Evolutionary conservation across 2,113 vertebrate species (phyloP), one percentile per base, ranked within the genome.

Genomic region (Corythornis vintsioides): DNA sequence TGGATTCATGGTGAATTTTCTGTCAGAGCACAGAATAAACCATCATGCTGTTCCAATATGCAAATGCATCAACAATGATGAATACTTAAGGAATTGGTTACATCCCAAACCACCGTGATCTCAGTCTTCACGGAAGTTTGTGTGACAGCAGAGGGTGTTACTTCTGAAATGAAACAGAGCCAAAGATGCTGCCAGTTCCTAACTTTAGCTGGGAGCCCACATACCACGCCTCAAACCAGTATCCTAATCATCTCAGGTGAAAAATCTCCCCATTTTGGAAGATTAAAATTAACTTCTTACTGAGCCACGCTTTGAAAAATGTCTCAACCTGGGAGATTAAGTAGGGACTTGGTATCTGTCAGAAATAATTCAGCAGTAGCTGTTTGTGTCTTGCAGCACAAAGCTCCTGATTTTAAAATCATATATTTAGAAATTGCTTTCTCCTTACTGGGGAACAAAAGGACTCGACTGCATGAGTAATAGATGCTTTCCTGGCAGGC

Each of bases 201-300:
- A 94, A 93, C 90, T 89, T 92, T 92, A 94, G 75, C 66, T 83
- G 47, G 61, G 2, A 93, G 47, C 92, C 90, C 72, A 87, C 82
- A 80, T 85, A 80, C 26, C 79, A 76, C 82, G 52, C 69, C 47
- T 88, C 57, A 72, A 94, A 83, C 55, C 94, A 93, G 74, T 90
- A 35, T 57, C 92, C 90, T 95, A 65, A 95, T 93, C 63, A 93
- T 72, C 66, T 80, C 87, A 97, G 82, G 92, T 93, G 84, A 94
- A 95, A 93, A 91, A 65, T 86, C 82, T 66, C 89, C 77, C 74
- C 82, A 4, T 95, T 90, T 78, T 43, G 72, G 83, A 88, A 94
- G 82, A 91, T 92, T 52, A 82, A 75, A 80, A 94, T 81, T 94
- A 89, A 80, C 73, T 96, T 93, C 82, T 86, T 94, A 77, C 77